phyloP scores from a whole-genome alignment of 2,113 vertebrate species.

The Rostratula benghalensis region DNA sequence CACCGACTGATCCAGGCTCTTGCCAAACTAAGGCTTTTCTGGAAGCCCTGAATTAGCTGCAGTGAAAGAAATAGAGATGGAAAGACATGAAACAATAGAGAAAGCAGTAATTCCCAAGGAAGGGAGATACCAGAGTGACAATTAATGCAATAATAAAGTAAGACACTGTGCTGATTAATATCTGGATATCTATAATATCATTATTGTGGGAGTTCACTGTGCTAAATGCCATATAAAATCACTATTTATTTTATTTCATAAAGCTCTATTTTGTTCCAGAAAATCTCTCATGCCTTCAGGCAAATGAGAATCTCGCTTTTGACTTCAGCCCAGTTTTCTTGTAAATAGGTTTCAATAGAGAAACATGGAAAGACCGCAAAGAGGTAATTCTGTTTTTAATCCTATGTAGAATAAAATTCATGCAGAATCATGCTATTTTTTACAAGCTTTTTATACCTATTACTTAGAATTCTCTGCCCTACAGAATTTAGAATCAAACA shows the following conservation, averaged over 20 bases:
- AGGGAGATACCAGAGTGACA: background rate
- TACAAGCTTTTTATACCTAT: background rate
- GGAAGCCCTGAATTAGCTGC: background rate
- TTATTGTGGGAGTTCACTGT: background rate
- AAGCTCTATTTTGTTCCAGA: background rate
- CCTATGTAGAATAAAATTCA: background rate
- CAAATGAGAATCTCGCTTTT: background rate
- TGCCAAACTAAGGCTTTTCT: background rate
- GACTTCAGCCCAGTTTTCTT: background rate
- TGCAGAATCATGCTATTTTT: background rate
- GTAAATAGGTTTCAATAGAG: background rate
- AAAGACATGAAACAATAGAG: background rate
- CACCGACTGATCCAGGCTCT: background rate
- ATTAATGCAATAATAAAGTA: background rate
- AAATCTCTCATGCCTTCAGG: background rate
- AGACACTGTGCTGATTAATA: background rate
- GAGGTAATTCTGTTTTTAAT: background rate
- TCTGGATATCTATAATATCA: background rate
- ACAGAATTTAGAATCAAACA: background rate
- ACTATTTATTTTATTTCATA: background rate
- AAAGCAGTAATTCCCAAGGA: background rate
- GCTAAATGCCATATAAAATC: background rate
- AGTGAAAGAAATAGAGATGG: background rate
- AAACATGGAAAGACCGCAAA: background rate
- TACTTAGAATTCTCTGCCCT: background rate